phyloP scores from a whole-genome alignment of 2,797 vertebrate genomes.

The Malacoraja senta region DNA sequence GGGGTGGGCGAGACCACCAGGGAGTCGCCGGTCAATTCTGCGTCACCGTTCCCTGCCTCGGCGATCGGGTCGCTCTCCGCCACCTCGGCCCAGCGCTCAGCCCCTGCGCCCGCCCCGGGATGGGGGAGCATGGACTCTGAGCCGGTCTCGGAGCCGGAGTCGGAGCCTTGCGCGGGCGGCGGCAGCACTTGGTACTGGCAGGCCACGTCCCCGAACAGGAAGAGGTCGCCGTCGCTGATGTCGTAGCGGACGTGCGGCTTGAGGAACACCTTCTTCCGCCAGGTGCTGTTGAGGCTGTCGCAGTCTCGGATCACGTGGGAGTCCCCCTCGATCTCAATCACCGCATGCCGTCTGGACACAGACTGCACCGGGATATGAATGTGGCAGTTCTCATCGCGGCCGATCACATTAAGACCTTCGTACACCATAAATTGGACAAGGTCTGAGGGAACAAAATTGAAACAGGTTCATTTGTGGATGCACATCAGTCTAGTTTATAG shows the following conservation, averaged over 20 bases:
- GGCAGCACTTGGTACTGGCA: not conserved
- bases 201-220: not conserved
- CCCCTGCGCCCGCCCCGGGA: not conserved
- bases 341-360: slow-evolving; percentile 73
- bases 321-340: slow-evolving; percentile 62
- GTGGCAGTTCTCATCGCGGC: slow-evolving; percentile 4
- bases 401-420: not conserved
- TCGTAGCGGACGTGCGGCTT: slow-evolving; percentile 49
- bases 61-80: not conserved
- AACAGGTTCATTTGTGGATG: too few species aligned
- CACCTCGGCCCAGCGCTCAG: too few species aligned
- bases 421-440: not conserved
- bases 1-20: not conserved
- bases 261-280: slow-evolving; percentile 65
- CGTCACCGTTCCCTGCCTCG: not conserved
- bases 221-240: not conserved
- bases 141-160: not conserved
- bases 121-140: slow-evolving; percentile 26
- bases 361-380: slow-evolving; percentile 46
- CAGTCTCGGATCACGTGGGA: slow-evolving; percentile 72
- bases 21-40: not conserved
- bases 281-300: slow-evolving; percentile 77
- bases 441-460: not conserved
- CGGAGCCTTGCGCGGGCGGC: not conserved
- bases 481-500: too few species aligned